Percentiles rank a stretch among this genome's conserved stretches.
Evolutionary conservation across 1,140 invertebrate species (phyloP).

Genomic region (Camponotus floridanus): DNA sequence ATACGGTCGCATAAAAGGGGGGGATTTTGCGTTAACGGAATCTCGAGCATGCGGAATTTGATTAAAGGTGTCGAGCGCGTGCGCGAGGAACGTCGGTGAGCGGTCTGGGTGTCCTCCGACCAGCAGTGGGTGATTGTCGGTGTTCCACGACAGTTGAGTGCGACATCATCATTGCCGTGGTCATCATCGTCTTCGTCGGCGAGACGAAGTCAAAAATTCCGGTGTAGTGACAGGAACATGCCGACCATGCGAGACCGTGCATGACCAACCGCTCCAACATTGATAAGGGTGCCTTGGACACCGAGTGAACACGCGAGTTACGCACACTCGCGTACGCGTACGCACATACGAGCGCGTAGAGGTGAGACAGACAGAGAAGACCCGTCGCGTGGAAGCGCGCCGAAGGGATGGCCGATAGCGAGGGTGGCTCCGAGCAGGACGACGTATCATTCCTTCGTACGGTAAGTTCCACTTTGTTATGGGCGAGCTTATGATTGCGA

Average conservation of each 20-base stretch:
- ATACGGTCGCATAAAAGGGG: conserved; percentile 1
- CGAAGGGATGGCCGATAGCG: conserved; percentile 93
- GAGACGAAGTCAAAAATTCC: conserved; percentile 18
- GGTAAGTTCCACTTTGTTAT: conserved; percentile 89
- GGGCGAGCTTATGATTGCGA: background rate
- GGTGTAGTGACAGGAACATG: conserved; percentile 63
- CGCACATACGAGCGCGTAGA: conserved; percentile 27
- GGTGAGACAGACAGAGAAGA: conserved; percentile 11
- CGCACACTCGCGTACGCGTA: conserved; percentile 29
- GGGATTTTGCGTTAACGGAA: conserved; percentile 53
- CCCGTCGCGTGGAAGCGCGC: conserved; percentile 66
- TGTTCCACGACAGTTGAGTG: conserved; percentile 60
- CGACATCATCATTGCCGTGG: conserved; percentile 36
- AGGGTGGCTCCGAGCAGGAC: conserved; percentile 98
- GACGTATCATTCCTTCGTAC: conserved; percentile 99
- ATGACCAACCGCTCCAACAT: conserved; percentile 51
- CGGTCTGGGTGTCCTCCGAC: conserved; percentile 56
- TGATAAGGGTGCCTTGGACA: conserved; percentile 55
- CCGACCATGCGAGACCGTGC: conserved; percentile 43
- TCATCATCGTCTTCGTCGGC: conserved; percentile 17
- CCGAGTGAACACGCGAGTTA: conserved; percentile 5
- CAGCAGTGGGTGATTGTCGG: conserved; percentile 74
- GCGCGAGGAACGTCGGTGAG: conserved; percentile 67
- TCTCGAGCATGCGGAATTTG: conserved; percentile 76
- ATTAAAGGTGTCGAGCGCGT: conserved; percentile 76